These are phyloP conservation scores for Podocnemis expansa DNA, from an alignment of 2,113 vertebrate species.

Conservation along the genomic window DNA sequence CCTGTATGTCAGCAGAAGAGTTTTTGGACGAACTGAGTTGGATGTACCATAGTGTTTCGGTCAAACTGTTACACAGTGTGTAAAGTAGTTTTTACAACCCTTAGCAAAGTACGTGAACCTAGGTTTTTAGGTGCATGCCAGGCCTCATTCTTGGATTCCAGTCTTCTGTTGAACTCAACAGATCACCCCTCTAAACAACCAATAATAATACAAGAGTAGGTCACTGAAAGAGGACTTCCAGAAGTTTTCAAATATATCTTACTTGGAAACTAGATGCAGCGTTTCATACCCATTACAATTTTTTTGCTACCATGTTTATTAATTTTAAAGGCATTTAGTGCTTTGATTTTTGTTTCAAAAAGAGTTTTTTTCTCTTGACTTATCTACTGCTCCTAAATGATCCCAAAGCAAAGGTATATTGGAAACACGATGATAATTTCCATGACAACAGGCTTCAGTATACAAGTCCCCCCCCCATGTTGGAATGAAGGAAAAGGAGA, in stretches of 20 bases:
- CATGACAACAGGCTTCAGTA: background rate
- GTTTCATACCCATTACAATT: background rate
- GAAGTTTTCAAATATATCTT: background rate
- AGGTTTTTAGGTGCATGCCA: no score
- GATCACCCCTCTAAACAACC: background rate
- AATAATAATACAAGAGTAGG: background rate
- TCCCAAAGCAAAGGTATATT: background rate
- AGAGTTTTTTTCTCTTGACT: background rate
- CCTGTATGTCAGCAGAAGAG: no score
- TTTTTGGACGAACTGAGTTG: no score
- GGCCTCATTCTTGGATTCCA: background rate
- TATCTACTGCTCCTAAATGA: background rate
- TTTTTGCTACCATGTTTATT: background rate
- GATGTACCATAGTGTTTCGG: no score
- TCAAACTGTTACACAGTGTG: no score
- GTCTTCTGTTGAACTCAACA: background rate
- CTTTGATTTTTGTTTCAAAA: background rate
- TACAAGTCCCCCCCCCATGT: fast-evolving
- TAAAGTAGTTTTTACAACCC: no score
- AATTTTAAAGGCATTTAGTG: background rate
- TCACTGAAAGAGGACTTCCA: background rate
- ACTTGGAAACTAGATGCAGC: background rate
- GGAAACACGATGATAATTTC: background rate
- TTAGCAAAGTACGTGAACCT: no score
- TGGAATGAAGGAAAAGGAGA: fast-evolving